Evolutionary conservation across 2,113 vertebrate genomes (phyloP).

Genomic region (Leucopsar rothschildi): DNA sequence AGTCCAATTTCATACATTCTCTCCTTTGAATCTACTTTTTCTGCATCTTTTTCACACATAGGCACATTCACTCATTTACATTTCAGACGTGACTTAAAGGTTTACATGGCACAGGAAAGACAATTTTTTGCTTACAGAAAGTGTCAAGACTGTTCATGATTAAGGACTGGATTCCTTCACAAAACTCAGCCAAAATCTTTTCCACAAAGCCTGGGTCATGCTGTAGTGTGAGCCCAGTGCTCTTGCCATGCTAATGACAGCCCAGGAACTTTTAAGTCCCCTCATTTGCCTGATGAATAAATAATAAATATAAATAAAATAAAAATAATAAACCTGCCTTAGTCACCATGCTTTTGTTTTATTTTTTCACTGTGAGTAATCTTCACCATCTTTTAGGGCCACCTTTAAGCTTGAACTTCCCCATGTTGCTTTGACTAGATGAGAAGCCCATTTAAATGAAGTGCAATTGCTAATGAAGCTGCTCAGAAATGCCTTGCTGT

Average conservation of each 20-base stretch:
- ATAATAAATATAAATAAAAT: not conserved
- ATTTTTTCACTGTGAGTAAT: not conserved
- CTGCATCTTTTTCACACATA: not conserved
- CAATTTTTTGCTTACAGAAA: not conserved
- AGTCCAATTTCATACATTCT: not conserved
- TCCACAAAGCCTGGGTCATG: not conserved
- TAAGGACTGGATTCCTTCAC: not conserved
- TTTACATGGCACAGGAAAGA: not conserved
- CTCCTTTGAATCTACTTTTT: not conserved
- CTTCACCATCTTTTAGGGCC: not conserved
- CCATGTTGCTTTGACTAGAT: not conserved
- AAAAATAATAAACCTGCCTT: no score
- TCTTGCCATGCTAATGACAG: not conserved
- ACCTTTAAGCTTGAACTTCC: not conserved
- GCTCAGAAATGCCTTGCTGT: not conserved
- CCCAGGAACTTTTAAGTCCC: not conserved
- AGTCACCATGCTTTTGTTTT: not conserved
- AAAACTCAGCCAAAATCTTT: not conserved
- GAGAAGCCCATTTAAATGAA: not conserved
- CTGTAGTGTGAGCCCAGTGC: rapidly evolving
- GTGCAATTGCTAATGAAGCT: not conserved
- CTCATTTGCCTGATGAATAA: not conserved
- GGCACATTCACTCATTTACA: not conserved
- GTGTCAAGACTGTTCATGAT: not conserved
- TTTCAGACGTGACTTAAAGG: not conserved